A percentile compares a stretch with the other conserved stretches of the same genome.
Conservation (phyloP, 2,113 vertebrate genomes). For the Centropus bengalensis region DNA sequence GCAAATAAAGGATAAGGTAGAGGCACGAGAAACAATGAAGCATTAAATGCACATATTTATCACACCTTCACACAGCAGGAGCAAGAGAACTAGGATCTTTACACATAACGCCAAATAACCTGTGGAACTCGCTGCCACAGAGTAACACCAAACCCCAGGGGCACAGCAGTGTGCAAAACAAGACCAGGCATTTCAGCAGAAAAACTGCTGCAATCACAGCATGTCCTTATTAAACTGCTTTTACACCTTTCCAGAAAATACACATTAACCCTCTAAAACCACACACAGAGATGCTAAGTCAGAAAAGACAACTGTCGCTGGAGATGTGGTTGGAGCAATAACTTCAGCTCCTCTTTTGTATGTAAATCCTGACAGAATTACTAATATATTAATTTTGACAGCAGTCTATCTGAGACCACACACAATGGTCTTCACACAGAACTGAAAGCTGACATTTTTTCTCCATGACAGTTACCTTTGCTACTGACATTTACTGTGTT, state of each 20-base stretch:
- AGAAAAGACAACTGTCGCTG: background rate
- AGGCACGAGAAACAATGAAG: background rate
- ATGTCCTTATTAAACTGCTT: background rate
- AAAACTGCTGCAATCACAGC: background rate
- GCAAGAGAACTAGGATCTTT: background rate
- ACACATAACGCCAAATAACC: background rate
- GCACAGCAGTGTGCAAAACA: background rate
- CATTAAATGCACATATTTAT: background rate
- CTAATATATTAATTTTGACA: constrained; percentile 70
- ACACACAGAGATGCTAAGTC: background rate
- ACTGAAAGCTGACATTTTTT: constrained; percentile 73
- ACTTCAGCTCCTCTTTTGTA: background rate
- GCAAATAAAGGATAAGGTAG: background rate
- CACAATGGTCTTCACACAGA: constrained; percentile 55
- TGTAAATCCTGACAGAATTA: constrained; percentile 39
- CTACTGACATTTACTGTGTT: constrained; percentile 76
- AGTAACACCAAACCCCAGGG: background rate
- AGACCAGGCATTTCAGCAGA: background rate
- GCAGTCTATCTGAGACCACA: constrained; percentile 26
- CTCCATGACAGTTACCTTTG: constrained; percentile 66
- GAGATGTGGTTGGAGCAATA: background rate
- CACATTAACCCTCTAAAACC: background rate
- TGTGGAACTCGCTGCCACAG: background rate
- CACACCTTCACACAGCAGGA: background rate
- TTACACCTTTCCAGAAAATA: background rate